These are phyloP conservation scores for Darevskia mixta DNA, from an alignment of 2,797 vertebrate species.

Conservation along the genomic window DNA sequence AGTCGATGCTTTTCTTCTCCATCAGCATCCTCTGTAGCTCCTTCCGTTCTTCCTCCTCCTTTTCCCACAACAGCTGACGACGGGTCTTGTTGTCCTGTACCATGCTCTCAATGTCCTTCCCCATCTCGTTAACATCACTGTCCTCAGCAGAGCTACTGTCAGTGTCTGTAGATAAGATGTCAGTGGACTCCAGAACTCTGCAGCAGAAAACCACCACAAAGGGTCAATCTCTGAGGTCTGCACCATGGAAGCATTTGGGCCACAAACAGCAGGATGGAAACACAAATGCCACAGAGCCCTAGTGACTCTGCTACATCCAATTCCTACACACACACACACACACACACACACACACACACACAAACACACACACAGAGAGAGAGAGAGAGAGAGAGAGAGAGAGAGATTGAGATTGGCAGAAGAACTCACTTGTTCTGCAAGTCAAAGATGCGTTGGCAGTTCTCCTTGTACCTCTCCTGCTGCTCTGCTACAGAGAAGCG, in stretches of 20 bases:
- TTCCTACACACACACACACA: too few relatives aligned
- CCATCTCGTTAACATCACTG: slow-evolving; percentile 99
- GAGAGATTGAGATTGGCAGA: slow-evolving; percentile 22
- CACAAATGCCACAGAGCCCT: background rate
- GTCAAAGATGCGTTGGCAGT: slow-evolving; percentile 98
- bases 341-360: too few relatives aligned
- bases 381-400: too few relatives aligned
- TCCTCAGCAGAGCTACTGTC: slow-evolving; percentile 99
- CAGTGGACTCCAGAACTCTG: slow-evolving; percentile 95
- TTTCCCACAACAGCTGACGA: slow-evolving; percentile 94
- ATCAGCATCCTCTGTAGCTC: slow-evolving; percentile 97
- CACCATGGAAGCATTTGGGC: background rate
- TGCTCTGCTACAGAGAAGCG: slow-evolving; percentile 99
- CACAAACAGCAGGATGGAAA: background rate
- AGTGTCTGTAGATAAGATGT: slow-evolving; percentile 97
- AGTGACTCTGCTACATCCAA: too few relatives aligned
- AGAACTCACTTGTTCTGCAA: slow-evolving; percentile 94
- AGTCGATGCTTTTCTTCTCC: slow-evolving; percentile 87
- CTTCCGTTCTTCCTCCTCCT: slow-evolving; percentile 97
- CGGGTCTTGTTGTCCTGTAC: slow-evolving; percentile 99
- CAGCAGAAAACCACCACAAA: slow-evolving; percentile 24
- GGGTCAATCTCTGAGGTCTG: slow-evolving; percentile 7
- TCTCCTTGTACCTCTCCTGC: slow-evolving; percentile 98
- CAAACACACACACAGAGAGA: too few relatives aligned
- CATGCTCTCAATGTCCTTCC: slow-evolving; percentile 99